Evolutionary conservation across 2,797 vertebrate species (phyloP).

Genomic region (Pristis pectinata): DNA sequence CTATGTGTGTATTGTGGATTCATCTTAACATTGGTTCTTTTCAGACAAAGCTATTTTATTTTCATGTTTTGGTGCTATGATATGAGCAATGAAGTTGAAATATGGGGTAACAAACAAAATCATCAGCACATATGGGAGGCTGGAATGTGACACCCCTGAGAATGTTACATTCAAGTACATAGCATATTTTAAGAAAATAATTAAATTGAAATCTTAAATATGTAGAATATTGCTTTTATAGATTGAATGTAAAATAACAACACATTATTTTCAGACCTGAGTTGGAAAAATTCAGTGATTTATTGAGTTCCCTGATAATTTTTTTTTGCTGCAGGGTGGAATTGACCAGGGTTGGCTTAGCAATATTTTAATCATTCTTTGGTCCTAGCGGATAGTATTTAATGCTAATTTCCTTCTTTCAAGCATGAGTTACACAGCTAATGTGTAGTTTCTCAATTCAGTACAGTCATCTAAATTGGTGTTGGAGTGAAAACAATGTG

Average conservation of each 20-base stretch:
- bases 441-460: slow-evolving; percentile 19
- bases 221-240: not conserved
- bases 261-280: not conserved
- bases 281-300: slow-evolving; percentile 25
- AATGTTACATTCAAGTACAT: not conserved
- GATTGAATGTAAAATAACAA: not conserved
- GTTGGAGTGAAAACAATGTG: not conserved
- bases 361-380: slow-evolving; percentile 35
- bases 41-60: slow-evolving; percentile 18
- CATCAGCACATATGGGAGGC: not conserved
- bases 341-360: slow-evolving; percentile 36
- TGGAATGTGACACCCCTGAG: not conserved
- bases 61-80: not conserved
- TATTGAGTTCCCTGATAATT: slow-evolving; percentile 25
- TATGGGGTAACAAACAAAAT: slow-evolving; percentile 28
- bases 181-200: slow-evolving; percentile 1
- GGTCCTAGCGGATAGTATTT: slow-evolving; percentile 24
- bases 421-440: slow-evolving; percentile 28
- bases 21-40: slow-evolving; percentile 24
- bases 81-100: not conserved
- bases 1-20: slow-evolving; percentile 20
- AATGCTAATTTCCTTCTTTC: slow-evolving; percentile 37
- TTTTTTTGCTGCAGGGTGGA: slow-evolving; percentile 27
- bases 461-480: slow-evolving; percentile 25
- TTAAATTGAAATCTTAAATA: not conserved